A percentile compares a stretch with the other conserved stretches of the same genome.
Conservation (phyloP, 2,113 vertebrate species). For the Parotia lawesii region DNA sequence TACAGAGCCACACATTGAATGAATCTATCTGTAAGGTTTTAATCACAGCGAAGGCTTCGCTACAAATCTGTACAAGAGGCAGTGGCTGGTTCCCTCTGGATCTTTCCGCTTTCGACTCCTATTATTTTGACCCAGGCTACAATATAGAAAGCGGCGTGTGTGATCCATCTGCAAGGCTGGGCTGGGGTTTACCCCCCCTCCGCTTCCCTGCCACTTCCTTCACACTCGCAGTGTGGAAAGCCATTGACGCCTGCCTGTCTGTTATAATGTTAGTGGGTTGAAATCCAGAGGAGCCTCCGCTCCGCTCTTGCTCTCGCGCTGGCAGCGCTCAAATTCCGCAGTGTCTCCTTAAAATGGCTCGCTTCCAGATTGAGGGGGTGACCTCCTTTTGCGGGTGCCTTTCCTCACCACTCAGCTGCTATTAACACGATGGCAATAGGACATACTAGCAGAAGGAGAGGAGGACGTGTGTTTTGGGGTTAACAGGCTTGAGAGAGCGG, state of each 20-base stretch:
- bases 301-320: constrained; percentile 54
- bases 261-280: constrained; percentile 55
- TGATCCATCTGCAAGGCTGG: constrained; percentile 72
- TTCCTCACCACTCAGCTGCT: constrained; percentile 51
- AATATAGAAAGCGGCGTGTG: constrained; percentile 73
- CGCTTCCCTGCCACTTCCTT: constrained; percentile 67
- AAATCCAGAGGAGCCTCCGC: constrained; percentile 55
- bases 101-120: constrained; percentile 74
- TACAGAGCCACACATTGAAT: constrained; percentile 68
- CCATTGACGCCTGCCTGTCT: constrained; percentile 78
- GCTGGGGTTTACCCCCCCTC: background rate
- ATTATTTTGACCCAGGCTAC: constrained; percentile 71
- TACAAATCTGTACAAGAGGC: constrained; percentile 77
- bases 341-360: constrained; percentile 44
- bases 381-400: constrained; percentile 41
- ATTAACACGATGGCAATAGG: constrained; percentile 31
- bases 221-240: constrained; percentile 63
- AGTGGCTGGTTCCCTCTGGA: constrained; percentile 70
- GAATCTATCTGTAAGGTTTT: constrained; percentile 74
- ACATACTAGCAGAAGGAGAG: background rate
- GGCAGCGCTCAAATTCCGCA: constrained; percentile 58
- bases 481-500: background rate
- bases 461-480: background rate
- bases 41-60: constrained; percentile 71
- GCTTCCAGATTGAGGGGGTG: constrained; percentile 38